These are phyloP conservation scores for Eleutherodactylus coqui DNA, from an alignment of 2,797 vertebrate species.

Conservation along the genomic window DNA sequence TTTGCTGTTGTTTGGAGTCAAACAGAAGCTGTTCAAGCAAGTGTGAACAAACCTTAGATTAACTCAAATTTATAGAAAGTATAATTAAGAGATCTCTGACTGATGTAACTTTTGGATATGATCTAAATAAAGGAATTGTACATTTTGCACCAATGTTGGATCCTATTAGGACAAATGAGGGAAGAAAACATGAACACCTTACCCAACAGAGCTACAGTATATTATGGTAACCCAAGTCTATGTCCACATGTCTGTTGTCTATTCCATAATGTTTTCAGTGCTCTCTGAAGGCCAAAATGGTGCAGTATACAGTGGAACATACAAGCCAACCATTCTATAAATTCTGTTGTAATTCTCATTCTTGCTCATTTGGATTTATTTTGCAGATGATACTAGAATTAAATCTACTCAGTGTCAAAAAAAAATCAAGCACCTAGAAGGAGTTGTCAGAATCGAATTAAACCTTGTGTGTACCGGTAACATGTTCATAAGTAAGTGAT, in stretches of 20 bases:
- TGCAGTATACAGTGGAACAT: neutral
- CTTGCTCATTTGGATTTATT: neutral
- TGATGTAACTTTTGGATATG: neutral
- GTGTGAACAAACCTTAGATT: too few species aligned
- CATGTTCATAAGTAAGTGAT: too few species aligned
- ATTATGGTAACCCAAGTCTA: neutral
- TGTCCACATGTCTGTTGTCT: slow-evolving; percentile 1
- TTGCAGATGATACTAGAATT: neutral
- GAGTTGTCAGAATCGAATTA: too few species aligned
- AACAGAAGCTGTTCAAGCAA: too few species aligned
- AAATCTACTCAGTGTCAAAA: too few species aligned
- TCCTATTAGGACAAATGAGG: neutral
- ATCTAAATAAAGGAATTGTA: neutral
- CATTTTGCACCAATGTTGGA: neutral
- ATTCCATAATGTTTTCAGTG: neutral
- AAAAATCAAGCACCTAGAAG: too few species aligned
- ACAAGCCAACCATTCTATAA: neutral
- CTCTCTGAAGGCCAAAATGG: neutral
- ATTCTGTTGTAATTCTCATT: neutral
- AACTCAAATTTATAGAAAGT: too few species aligned
- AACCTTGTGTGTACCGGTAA: too few species aligned
- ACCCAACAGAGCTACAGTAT: neutral
- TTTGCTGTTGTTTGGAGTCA: too few species aligned
- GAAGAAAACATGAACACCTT: neutral
- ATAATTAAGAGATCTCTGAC: neutral